phyloP scores from a whole-genome alignment of 2,797 vertebrate genomes.

The Natrix natrix region DNA sequence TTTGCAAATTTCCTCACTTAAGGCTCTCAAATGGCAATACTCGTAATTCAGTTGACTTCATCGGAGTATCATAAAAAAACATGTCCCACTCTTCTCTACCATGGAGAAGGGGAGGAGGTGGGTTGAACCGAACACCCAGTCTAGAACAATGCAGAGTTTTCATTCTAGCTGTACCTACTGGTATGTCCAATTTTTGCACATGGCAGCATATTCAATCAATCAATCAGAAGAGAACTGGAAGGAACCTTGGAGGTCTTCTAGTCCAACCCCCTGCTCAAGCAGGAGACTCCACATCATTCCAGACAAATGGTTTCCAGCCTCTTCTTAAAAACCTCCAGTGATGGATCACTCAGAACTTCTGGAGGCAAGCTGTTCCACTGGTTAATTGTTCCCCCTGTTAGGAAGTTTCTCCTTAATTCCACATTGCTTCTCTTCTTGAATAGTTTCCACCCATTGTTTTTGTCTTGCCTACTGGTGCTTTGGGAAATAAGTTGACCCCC shows the following conservation, averaged over 20 bases:
- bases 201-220: background rate
- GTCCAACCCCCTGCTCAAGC: background rate
- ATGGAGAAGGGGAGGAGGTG: background rate
- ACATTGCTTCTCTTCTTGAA: background rate
- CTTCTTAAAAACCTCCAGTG: background rate
- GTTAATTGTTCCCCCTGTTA: background rate
- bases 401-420: background rate
- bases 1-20: conserved; percentile 21
- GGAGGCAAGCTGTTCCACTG: background rate
- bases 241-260: background rate
- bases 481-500: background rate
- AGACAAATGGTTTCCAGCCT: background rate
- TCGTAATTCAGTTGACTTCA: conserved; percentile 21
- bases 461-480: background rate
- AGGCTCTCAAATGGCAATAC: conserved; percentile 12
- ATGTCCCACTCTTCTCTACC: background rate
- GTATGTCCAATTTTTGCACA: background rate
- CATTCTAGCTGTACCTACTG: background rate
- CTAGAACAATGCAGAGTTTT: background rate
- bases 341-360: background rate
- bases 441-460: background rate
- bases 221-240: background rate
- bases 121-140: background rate
- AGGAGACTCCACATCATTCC: background rate
- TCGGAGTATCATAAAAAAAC: conserved; percentile 15